A percentile compares a stretch with the other conserved stretches of the same genome.
Evolutionary conservation across 2,888 invertebrate species (phyloP).

Genomic region (Tipula confusa): DNA sequence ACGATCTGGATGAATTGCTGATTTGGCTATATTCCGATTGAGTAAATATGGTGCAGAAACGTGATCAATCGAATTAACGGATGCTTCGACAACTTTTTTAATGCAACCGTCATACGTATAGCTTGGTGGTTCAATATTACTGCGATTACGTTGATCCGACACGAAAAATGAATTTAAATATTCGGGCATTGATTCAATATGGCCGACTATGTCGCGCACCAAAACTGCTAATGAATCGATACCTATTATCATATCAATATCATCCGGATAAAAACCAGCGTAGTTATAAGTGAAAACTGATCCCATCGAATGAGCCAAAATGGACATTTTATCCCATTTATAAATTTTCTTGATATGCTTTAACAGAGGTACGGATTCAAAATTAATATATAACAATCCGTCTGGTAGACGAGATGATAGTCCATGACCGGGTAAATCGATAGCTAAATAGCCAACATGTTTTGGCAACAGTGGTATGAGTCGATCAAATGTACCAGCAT

Average conservation of each 20-base stretch:
- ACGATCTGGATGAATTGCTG: conserved; percentile 55
- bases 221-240: conserved; percentile 46
- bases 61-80: conserved; percentile 54
- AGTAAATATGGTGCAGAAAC: conserved; percentile 55
- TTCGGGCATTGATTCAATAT: not conserved
- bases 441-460: conserved; percentile 55
- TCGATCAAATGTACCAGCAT: conserved; percentile 70
- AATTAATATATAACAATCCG: conserved; percentile 52
- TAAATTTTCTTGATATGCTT: conserved; percentile 59
- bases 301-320: conserved; percentile 68
- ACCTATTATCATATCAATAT: conserved; percentile 46
- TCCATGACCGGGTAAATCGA: conserved; percentile 71
- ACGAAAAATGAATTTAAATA: conserved; percentile 42
- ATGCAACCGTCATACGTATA: conserved; percentile 61
- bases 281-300: conserved; percentile 60
- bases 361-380: conserved; percentile 52
- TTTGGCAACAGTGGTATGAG: conserved; percentile 58
- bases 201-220: not conserved
- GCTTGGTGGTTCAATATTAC: conserved; percentile 55
- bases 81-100: conserved; percentile 54
- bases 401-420: conserved; percentile 62
- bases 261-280: conserved; percentile 55
- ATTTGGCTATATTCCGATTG: conserved; percentile 55
- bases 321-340: conserved; percentile 64
- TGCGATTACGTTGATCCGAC: conserved; percentile 45